Percentiles rank a stretch among this genome's conserved stretches.
phyloP scores from a whole-genome alignment of 2,113 vertebrate genomes.

The Corythoichthys intestinalis region DNA sequence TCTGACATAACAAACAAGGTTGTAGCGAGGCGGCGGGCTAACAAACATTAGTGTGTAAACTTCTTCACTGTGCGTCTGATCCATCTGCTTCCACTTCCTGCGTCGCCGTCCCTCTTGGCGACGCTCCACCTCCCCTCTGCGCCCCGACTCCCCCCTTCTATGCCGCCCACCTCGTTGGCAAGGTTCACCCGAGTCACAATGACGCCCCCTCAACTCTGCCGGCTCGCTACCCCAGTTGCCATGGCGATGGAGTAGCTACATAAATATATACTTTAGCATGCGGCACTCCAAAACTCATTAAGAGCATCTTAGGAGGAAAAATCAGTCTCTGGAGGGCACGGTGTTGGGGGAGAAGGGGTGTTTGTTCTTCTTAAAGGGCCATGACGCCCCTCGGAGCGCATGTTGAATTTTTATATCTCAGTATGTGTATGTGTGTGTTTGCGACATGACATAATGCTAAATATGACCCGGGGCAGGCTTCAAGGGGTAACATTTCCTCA shows the following conservation, averaged over 20 bases:
- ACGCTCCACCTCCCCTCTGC: slow-evolving; percentile 8
- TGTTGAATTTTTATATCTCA: too few relatives aligned
- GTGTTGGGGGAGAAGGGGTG: neutral
- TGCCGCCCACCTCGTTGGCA: slow-evolving; percentile 66
- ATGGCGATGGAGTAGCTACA: slow-evolving; percentile 67
- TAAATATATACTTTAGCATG: slow-evolving; percentile 63
- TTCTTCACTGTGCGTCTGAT: slow-evolving; percentile 26
- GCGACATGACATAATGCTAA: neutral
- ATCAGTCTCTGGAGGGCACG: neutral
- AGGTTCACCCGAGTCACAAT: slow-evolving; percentile 65
- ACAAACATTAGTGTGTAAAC: neutral
- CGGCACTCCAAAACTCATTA: slow-evolving; percentile 57
- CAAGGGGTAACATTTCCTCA: neutral
- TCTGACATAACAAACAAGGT: neutral
- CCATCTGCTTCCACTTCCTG: slow-evolving; percentile 53
- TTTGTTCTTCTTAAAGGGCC: neutral
- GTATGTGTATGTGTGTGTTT: neutral
- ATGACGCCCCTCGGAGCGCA: neutral
- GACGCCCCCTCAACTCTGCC: slow-evolving; percentile 67
- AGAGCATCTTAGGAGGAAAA: slow-evolving; percentile 43
- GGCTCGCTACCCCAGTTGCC: slow-evolving; percentile 65
- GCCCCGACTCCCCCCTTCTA: slow-evolving; percentile 23
- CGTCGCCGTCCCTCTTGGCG: neutral
- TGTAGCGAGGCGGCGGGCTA: neutral
- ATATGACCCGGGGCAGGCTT: neutral